Conservation (phyloP, 2,113 vertebrate genomes). For the Ciconia maguari region DNA sequence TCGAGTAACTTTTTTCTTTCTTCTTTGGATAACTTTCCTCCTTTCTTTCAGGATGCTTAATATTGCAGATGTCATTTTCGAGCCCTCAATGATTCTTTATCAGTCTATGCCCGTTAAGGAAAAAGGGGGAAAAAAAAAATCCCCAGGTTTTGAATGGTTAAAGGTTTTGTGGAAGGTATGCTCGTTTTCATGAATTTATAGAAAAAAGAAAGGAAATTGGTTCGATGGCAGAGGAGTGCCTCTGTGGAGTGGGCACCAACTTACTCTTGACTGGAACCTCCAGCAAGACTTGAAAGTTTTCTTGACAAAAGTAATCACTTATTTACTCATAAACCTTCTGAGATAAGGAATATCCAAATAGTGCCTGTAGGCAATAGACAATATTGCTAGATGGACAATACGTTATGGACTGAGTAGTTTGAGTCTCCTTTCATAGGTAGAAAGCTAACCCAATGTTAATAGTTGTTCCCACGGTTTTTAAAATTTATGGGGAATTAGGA, state of each 20-base stretch:
- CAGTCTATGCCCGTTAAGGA: accelerated
- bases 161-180: background rate
- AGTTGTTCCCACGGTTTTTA: background rate
- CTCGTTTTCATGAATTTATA: accelerated
- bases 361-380: background rate
- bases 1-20: background rate
- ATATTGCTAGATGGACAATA: background rate
- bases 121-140: background rate
- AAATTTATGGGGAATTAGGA: background rate
- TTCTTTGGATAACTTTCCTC: background rate
- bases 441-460: background rate
- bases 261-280: background rate
- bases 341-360: background rate
- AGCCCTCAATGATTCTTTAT: accelerated
- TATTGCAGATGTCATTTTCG: background rate
- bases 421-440: background rate
- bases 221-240: background rate
- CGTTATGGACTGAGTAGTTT: background rate
- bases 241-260: background rate
- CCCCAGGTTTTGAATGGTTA: background rate
- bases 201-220: background rate
- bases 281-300: background rate
- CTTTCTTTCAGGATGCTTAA: background rate
- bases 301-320: background rate
- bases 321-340: background rate